These are phyloP conservation scores for Popillia japonica DNA, from an alignment of 1,140 invertebrate genomes.

Conservation along the genomic window DNA sequence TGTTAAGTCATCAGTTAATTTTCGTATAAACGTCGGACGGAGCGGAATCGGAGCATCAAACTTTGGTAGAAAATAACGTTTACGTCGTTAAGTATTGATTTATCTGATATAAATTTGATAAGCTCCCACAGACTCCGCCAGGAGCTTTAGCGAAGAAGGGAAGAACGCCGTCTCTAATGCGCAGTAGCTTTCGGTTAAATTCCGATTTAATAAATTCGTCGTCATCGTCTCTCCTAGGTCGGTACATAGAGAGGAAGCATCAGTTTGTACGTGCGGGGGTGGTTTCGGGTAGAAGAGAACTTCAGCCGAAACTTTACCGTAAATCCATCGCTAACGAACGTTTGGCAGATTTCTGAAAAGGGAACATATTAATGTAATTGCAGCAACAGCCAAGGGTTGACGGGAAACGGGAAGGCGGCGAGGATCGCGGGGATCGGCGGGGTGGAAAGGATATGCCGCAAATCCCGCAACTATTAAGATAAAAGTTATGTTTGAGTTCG, in stretches of 20 bases:
- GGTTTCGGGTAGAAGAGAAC: no score
- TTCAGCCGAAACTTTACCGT: background rate
- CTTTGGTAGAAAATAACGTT: background rate
- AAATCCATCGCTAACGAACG: constrained; percentile 9
- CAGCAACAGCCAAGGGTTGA: background rate
- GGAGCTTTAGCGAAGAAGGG: background rate
- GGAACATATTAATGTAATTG: background rate
- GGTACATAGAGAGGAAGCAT: no score
- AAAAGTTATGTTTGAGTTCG: constrained; percentile 14
- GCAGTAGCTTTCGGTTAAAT: background rate
- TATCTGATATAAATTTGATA: constrained; percentile 7
- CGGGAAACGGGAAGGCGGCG: background rate
- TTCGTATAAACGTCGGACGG: no score
- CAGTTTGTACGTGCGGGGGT: no score
- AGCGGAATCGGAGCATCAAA: background rate
- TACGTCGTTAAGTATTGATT: background rate
- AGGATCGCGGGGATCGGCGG: background rate
- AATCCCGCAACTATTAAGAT: constrained; percentile 10
- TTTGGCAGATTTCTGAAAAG: constrained; percentile 11
- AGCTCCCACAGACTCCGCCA: background rate
- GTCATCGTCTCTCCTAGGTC: no score
- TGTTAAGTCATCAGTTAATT: no score
- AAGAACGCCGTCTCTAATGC: background rate
- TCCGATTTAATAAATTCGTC: background rate
- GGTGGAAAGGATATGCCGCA: background rate